phyloP scores from a whole-genome alignment of 2,113 vertebrate species.

The Caretta caretta region DNA sequence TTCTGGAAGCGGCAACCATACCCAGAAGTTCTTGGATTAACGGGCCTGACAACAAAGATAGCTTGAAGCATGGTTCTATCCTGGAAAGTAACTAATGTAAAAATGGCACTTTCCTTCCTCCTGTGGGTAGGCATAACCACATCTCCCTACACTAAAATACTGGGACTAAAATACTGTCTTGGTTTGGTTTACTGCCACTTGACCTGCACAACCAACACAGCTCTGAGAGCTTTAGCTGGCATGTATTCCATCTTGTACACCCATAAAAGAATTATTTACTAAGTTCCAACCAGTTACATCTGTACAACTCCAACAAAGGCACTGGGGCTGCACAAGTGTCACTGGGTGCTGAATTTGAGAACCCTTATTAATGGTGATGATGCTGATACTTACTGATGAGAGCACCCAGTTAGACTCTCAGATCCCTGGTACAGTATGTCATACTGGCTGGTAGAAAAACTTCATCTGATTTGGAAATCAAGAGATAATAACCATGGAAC shows the following conservation, averaged over 20 bases:
- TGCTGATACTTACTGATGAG: background rate
- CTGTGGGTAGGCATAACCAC: background rate
- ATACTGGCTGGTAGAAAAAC: background rate
- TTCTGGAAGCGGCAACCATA: background rate
- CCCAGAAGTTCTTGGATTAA: background rate
- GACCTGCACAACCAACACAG: background rate
- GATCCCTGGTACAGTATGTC: background rate
- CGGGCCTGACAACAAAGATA: background rate
- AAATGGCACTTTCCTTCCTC: background rate
- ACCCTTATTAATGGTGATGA: no score
- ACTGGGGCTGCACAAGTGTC: background rate
- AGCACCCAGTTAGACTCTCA: background rate
- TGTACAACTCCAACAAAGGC: background rate
- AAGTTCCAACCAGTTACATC: background rate
- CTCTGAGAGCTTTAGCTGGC: background rate
- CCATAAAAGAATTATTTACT: rapidly evolving
- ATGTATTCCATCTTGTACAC: background rate
- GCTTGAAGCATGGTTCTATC: background rate
- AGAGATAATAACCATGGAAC: no score
- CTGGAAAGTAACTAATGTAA: background rate
- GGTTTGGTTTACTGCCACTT: background rate
- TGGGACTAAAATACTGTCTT: background rate
- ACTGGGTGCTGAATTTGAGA: no score
- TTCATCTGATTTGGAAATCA: background rate
- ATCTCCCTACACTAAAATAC: background rate